Conservation (phyloP, 2,113 vertebrate genomes). For the Dasyornis broadbenti region DNA sequence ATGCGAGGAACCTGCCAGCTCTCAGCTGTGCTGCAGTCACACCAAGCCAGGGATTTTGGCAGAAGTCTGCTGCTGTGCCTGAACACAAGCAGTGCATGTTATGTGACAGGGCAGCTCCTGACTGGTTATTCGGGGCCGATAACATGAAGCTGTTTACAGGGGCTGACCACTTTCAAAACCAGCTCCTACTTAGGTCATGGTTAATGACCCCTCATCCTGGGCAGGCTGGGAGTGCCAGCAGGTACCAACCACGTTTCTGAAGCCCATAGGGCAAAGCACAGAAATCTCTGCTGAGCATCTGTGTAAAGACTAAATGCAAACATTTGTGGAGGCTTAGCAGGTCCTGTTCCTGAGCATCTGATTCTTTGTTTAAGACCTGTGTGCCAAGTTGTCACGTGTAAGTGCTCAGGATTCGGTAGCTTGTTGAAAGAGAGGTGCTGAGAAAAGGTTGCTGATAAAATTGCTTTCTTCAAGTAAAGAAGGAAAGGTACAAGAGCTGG, state of each 20-base stretch:
- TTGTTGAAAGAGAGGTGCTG: background rate
- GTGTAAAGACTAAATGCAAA: background rate
- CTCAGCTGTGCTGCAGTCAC: rapidly evolving
- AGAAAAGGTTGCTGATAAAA: background rate
- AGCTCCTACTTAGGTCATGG: background rate
- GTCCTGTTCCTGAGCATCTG: background rate
- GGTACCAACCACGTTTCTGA: background rate
- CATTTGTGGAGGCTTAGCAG: background rate
- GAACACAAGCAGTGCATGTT: rapidly evolving
- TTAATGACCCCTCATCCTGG: background rate
- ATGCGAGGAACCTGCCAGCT: rapidly evolving
- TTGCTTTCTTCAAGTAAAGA: background rate
- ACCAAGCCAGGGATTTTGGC: background rate
- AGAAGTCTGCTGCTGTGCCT: background rate
- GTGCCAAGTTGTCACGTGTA: background rate
- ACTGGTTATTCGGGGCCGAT: background rate
- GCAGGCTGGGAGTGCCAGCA: background rate
- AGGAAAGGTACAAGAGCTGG: background rate
- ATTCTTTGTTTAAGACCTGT: background rate
- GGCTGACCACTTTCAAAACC: background rate
- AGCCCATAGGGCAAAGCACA: background rate
- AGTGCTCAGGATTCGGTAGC: background rate
- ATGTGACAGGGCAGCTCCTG: background rate
- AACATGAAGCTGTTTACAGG: background rate
- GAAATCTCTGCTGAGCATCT: background rate